Evolutionary conservation across 2,113 vertebrate species (phyloP).

Genomic region (Picathartes gymnocephalus): DNA sequence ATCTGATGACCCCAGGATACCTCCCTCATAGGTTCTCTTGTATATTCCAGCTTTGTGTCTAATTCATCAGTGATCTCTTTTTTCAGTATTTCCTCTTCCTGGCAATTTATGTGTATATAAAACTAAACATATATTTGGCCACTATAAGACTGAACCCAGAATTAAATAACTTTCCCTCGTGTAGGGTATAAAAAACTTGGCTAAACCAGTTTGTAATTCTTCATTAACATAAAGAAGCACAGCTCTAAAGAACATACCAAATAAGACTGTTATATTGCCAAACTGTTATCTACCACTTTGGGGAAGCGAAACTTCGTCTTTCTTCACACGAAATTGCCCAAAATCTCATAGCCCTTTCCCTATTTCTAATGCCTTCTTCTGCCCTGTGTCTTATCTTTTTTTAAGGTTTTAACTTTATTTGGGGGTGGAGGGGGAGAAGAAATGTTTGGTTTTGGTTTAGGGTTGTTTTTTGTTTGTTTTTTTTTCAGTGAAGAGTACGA

Average conservation of each 20-base stretch:
- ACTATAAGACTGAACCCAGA: neutral
- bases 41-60: neutral
- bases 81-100: neutral
- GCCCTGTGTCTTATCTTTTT: neutral
- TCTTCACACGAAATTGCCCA: neutral
- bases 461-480: no score
- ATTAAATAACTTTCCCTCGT: neutral
- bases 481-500: neutral
- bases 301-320: neutral
- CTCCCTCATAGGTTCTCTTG: neutral
- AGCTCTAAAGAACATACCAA: neutral
- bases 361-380: neutral
- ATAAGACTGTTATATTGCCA: neutral
- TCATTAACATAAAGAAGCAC: neutral
- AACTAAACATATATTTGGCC: neutral
- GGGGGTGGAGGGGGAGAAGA: accelerated
- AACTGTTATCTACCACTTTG: neutral
- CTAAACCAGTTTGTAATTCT: neutral
- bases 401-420: neutral
- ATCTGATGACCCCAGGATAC: neutral
- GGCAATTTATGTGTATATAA: neutral
- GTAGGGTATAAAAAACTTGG: neutral
- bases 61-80: neutral
- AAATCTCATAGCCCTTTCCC: neutral
- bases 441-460: neutral